Conservation (phyloP, 2,888 invertebrate genomes). For the Muschampia plurimacula region DNA sequence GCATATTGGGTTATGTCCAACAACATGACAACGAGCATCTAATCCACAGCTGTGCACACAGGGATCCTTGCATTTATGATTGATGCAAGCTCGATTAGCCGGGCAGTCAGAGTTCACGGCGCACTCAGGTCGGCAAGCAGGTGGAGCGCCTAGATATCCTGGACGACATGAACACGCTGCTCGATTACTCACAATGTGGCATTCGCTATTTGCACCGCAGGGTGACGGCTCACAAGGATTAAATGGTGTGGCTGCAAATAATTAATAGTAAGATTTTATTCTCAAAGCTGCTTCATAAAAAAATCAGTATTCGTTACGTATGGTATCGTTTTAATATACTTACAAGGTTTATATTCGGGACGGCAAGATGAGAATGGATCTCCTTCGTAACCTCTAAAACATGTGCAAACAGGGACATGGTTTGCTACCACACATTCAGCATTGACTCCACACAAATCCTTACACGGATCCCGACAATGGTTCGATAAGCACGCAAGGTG, state of each 20-base stretch:
- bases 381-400: conserved; percentile 90
- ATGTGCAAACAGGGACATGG: conserved; percentile 93
- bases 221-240: conserved; percentile 92
- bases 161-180: conserved; percentile 90
- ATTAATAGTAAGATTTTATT: neutral
- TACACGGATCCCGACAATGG: conserved; percentile 94
- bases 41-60: conserved; percentile 91
- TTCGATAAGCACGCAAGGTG: conserved; percentile 92
- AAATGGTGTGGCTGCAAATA: conserved; percentile 55
- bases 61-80: conserved; percentile 91
- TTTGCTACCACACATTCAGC: conserved; percentile 93
- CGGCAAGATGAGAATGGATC: conserved; percentile 94
- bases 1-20: conserved; percentile 92
- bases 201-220: conserved; percentile 91
- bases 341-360: conserved; percentile 83
- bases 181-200: conserved; percentile 88
- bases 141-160: conserved; percentile 90
- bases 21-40: conserved; percentile 91
- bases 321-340: conserved; percentile 59
- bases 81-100: conserved; percentile 90
- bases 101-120: conserved; percentile 91
- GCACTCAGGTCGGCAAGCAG: conserved; percentile 91
- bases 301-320: neutral
- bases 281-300: neutral
- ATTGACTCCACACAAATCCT: conserved; percentile 92